phyloP scores from a whole-genome alignment of 1,140 invertebrate species.

The Pomacea maculata region DNA sequence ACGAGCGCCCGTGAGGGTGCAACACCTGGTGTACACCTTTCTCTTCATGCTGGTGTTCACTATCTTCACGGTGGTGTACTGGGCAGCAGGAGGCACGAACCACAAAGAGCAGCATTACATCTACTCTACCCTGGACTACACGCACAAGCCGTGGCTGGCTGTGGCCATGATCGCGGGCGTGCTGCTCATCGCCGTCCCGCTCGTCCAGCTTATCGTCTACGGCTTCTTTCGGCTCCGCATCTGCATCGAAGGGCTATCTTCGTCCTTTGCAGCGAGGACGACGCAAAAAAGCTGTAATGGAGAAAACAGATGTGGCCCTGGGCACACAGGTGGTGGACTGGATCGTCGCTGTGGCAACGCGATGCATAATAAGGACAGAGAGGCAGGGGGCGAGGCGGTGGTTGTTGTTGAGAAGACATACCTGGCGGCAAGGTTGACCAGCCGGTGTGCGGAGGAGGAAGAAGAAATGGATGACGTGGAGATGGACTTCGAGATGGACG shows the following conservation, averaged over 20 bases:
- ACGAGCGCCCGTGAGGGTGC: slow-evolving; percentile 74
- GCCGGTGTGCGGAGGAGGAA: background rate
- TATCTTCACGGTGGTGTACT: slow-evolving; percentile 80
- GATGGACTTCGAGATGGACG: slow-evolving; percentile 20
- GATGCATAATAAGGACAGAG: no score
- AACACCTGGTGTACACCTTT: slow-evolving; percentile 77
- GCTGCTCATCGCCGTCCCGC: slow-evolving; percentile 34
- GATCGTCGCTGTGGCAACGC: no score
- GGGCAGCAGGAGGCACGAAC: slow-evolving; percentile 72
- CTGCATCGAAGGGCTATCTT: slow-evolving; percentile 27
- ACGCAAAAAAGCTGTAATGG: no score
- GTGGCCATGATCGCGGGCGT: slow-evolving; percentile 30
- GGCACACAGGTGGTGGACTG: no score
- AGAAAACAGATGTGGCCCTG: no score
- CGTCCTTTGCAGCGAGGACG: no score
- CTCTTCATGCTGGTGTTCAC: slow-evolving; percentile 73
- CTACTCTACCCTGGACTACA: slow-evolving; percentile 60
- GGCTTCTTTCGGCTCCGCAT: slow-evolving; percentile 46
- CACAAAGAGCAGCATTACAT: slow-evolving; percentile 64
- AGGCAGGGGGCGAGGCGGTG: background rate
- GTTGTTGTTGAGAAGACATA: background rate
- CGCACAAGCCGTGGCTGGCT: slow-evolving; percentile 32
- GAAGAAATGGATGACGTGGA: slow-evolving; percentile 11
- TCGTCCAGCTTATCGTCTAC: slow-evolving; percentile 48
- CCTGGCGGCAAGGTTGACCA: background rate